Evolutionary conservation across 2,797 vertebrate genomes (phyloP).

Genomic region (Huso huso): DNA sequence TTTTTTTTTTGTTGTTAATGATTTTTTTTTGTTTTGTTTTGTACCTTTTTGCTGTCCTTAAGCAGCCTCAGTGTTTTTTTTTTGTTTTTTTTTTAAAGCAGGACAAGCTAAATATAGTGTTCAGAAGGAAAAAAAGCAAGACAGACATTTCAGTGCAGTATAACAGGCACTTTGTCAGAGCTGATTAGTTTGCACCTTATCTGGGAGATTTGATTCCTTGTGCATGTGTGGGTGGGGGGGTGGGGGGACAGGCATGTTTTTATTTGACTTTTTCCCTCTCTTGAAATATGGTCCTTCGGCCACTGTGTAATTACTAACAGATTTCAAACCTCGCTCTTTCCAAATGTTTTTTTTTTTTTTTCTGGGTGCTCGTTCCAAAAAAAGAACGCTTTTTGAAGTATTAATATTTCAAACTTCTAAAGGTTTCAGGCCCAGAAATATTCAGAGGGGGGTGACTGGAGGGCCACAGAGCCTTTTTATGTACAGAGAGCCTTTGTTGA

Average conservation of each 20-base stretch:
- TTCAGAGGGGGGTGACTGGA: constrained; percentile 10
- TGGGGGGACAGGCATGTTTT: constrained; percentile 17
- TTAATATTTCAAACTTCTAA: constrained; percentile 23
- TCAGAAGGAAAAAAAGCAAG: too few species aligned
- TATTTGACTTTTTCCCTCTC: constrained; percentile 18
- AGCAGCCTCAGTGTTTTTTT: too few species aligned
- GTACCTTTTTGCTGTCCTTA: too few species aligned
- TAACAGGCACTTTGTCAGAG: constrained; percentile 8
- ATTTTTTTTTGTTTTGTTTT: too few species aligned
- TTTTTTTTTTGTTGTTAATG: neutral
- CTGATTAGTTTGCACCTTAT: constrained; percentile 13
- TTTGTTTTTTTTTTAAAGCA: too few species aligned
- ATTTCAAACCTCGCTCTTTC: constrained; percentile 23
- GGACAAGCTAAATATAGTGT: too few species aligned
- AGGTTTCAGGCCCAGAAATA: constrained; percentile 17
- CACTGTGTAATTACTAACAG: constrained; percentile 30
- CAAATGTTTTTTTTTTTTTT: constrained; percentile 20
- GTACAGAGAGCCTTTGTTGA: constrained; percentile 24
- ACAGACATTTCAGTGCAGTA: too few species aligned
- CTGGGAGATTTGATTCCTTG: constrained; percentile 17
- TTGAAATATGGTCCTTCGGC: constrained; percentile 12
- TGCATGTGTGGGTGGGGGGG: constrained; percentile 12
- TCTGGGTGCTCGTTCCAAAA: constrained; percentile 20
- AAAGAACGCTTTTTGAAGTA: constrained; percentile 6
- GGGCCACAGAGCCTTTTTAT: constrained; percentile 20